Conservation (phyloP, 2,888 invertebrate species). For the Ormyrus labotus region DNA sequence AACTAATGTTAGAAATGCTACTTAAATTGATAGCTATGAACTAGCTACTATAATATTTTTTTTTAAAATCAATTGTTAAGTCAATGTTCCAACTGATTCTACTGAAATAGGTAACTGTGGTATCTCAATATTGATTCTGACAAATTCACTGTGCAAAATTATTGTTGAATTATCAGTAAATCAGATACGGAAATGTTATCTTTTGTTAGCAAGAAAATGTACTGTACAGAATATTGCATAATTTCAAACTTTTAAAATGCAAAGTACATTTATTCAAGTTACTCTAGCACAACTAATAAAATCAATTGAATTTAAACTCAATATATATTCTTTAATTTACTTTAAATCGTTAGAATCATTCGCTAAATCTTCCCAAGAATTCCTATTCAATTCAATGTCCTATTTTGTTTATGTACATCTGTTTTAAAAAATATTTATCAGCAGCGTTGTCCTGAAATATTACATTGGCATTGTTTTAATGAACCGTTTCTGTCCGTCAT, state of each 20-base stretch:
- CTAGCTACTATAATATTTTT: background rate
- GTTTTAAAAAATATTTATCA: conserved; percentile 48
- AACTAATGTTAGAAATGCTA: too few relatives aligned
- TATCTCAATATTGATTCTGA: conserved; percentile 38
- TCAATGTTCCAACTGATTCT: conserved; percentile 48
- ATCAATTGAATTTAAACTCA: conserved; percentile 48
- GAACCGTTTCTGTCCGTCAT: conserved; percentile 12
- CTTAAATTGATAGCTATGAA: too few relatives aligned
- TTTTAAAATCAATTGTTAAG: background rate
- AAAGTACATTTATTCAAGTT: conserved; percentile 34
- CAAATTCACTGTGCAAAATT: conserved; percentile 36
- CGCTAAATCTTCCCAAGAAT: conserved; percentile 43
- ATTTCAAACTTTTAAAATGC: conserved; percentile 36
- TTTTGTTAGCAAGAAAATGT: conserved; percentile 30
- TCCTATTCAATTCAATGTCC: conserved; percentile 21
- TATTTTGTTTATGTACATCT: conserved; percentile 52
- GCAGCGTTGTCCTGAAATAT: conserved; percentile 32
- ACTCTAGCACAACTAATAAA: conserved; percentile 47
- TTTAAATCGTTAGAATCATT: conserved; percentile 37
- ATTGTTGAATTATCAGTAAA: conserved; percentile 16
- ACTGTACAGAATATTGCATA: conserved; percentile 34
- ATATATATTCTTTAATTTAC: conserved; percentile 31
- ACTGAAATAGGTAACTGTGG: conserved; percentile 48
- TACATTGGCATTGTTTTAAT: conserved; percentile 20
- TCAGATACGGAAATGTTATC: conserved; percentile 21